A percentile compares a stretch with the other conserved stretches of the same genome.
Conservation (phyloP, 2,113 vertebrate genomes). For the Oxygymnocypris stewartii region DNA sequence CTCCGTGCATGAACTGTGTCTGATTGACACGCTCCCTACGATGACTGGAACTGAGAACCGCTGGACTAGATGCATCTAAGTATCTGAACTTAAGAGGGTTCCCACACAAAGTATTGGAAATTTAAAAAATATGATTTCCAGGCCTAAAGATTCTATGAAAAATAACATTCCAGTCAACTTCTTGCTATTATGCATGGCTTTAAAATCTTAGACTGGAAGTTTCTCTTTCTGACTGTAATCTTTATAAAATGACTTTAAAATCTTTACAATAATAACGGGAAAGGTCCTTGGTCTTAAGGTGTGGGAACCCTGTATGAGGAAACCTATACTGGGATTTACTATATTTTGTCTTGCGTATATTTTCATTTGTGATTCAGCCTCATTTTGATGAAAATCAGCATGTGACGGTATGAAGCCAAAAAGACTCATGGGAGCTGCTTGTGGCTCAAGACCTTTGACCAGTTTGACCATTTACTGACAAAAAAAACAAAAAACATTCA, state of each 20-base stretch:
- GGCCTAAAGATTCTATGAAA: not conserved
- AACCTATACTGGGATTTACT: not conserved
- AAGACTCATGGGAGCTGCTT: not conserved
- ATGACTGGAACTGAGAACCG: too few relatives aligned
- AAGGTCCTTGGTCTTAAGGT: not conserved
- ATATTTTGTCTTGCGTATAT: not conserved
- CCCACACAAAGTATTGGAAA: not conserved
- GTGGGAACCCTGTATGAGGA: not conserved
- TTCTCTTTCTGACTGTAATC: not conserved
- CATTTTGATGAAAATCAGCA: not conserved
- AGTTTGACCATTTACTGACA: slow-evolving; percentile 29
- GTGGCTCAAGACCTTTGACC: not conserved
- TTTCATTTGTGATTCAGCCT: slow-evolving; percentile 5
- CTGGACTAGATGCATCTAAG: not conserved
- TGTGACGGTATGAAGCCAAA: not conserved
- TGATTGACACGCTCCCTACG: too few relatives aligned
- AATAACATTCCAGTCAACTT: not conserved
- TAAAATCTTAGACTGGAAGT: not conserved
- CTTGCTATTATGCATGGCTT: not conserved
- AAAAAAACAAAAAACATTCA: not conserved
- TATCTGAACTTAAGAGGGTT: not conserved
- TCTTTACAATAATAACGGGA: not conserved
- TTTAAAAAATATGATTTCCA: not conserved
- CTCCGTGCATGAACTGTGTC: too few relatives aligned
- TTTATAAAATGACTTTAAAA: not conserved